Evolutionary conservation across 2,113 vertebrate species (phyloP), one percentile per base, ranked within the genome.

Genomic region (Scatophagus argus): DNA sequence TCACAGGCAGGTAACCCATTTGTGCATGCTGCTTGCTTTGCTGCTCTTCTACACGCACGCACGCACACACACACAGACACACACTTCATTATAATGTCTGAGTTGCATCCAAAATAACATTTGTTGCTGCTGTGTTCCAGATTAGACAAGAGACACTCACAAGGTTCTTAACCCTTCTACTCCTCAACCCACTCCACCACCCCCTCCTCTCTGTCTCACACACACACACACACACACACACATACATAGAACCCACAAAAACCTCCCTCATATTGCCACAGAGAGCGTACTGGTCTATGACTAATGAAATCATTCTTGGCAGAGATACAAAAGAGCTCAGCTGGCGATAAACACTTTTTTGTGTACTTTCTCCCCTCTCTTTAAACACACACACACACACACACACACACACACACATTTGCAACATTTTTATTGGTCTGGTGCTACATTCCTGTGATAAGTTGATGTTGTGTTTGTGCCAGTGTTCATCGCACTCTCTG

Each of bases 231-330:
- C 47, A 25, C 60, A 49, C 32, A 61, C 46, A 61, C 38, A 64
- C 38, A 55, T 2, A 31, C 0, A 27, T 38, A 58, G 32, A 54
- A 38, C 44, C 55, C 44, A 74, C 73, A 70, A 66, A 74, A 62
- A 66, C 78, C 76, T 63, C 86, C 82, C 64, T 83, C 88, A 23
- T 65, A 43, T 27, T 56, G 25, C 68, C 64, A 73, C 34, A 56
- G 46, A 64, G 64, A 23, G 34, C 38, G 29, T 56, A 29, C 51
- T 52, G 19, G 52, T 76, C 34, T 84, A 46, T 82, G 83, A 75
- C 81, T 81, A 77, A 87, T 88, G 77, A 81, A 76, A 79, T 81
- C 51, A 51, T 74, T 75, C 43, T 78, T 70, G 43, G 44, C 70
- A 49, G 34, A 60, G 70, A 81, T 27, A 60, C 67, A 63, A 43